These are phyloP conservation scores for Agrypnia vestita DNA, from an alignment of 1,140 invertebrate species.

Conservation along the genomic window DNA sequence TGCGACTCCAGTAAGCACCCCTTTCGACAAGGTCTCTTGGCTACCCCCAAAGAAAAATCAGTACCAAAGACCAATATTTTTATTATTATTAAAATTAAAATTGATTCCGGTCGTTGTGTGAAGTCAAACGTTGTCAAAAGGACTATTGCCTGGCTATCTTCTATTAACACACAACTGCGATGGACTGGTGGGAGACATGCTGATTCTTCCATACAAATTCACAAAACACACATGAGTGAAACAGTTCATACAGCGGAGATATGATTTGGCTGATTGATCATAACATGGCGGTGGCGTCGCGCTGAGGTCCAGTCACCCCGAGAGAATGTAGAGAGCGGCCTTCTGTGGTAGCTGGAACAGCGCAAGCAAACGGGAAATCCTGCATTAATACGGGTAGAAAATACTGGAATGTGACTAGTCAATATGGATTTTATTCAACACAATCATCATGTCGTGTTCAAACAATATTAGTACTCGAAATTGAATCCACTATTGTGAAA, in stretches of 20 bases:
- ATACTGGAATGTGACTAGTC: not conserved
- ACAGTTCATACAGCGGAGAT: not conserved
- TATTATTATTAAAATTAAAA: too few species aligned
- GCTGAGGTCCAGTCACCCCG: not conserved
- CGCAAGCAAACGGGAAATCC: slow-evolving; percentile 56
- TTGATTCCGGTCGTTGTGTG: too few species aligned
- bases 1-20: too few species aligned
- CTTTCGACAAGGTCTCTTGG: too few species aligned
- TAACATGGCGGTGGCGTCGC: not conserved
- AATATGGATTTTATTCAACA: not conserved
- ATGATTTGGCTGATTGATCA: not conserved
- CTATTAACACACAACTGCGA: too few species aligned
- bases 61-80: too few species aligned
- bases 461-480: not conserved
- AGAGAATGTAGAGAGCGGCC: not conserved
- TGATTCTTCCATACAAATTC: not conserved
- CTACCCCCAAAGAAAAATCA: too few species aligned
- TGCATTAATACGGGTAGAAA: slow-evolving; percentile 40
- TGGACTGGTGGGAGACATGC: too few species aligned
- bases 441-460: not conserved
- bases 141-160: too few species aligned
- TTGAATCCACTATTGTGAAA: not conserved
- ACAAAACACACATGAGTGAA: not conserved
- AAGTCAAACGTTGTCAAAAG: too few species aligned
- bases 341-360: slow-evolving; percentile 48